Evolutionary conservation across 1,140 invertebrate species (phyloP).

Genomic region (Drosophila subobscura): DNA sequence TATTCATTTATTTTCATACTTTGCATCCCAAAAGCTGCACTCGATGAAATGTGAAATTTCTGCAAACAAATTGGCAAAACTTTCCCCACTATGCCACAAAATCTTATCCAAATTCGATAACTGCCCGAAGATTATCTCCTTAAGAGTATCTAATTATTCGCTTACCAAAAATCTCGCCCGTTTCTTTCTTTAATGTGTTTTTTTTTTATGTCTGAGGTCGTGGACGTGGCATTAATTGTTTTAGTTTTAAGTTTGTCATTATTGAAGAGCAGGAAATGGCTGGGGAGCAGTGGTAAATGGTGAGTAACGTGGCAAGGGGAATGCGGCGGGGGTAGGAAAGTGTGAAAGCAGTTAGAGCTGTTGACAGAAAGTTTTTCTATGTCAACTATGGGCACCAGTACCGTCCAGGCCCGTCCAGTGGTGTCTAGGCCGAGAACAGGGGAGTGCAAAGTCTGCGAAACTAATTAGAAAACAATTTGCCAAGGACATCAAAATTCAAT

Average conservation of each 20-base stretch:
- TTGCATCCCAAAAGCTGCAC: no score
- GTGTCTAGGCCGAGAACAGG: conserved; percentile 24
- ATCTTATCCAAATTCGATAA: no score
- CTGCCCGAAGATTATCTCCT: no score
- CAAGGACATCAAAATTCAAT: conserved; percentile 81
- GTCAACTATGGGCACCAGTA: conserved; percentile 58
- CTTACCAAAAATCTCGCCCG: no score
- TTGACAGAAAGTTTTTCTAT: conserved; percentile 78
- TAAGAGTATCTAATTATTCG: no score
- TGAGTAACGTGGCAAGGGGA: not conserved
- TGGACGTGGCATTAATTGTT: conserved; percentile 68
- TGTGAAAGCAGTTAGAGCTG: conserved; percentile 50
- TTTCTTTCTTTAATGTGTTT: no score
- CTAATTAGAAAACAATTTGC: conserved; percentile 82
- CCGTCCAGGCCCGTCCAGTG: conserved; percentile 30
- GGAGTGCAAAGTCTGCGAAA: conserved; percentile 58
- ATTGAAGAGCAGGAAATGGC: conserved; percentile 39
- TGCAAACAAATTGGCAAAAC: no score
- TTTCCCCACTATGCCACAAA: no score
- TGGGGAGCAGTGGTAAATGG: not conserved
- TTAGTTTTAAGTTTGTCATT: conserved; percentile 68
- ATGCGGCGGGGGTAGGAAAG: conserved; percentile 13
- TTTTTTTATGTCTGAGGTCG: conserved; percentile 37
- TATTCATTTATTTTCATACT: no score
- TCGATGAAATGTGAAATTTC: no score